Evolutionary conservation across 1,140 invertebrate species (phyloP).

Genomic region (Vanessa atalanta): DNA sequence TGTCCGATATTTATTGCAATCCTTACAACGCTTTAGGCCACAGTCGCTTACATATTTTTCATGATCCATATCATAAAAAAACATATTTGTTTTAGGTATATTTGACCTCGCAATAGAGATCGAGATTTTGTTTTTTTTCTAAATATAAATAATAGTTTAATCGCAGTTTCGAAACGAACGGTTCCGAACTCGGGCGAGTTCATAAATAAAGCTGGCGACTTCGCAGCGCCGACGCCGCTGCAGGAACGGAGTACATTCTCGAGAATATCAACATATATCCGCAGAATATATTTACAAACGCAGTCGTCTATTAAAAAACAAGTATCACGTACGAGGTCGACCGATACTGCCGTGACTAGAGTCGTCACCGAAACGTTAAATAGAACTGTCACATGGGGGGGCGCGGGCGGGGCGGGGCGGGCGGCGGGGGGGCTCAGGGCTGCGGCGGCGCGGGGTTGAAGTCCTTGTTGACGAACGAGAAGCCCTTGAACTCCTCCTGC

Average conservation of each 20-base stretch:
- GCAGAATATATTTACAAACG: conserved; percentile 1
- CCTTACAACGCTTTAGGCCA: not conserved
- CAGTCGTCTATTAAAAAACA: not conserved
- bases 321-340: not conserved
- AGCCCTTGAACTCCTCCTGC: conserved; percentile 98
- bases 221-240: too few species aligned
- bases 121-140: too few species aligned
- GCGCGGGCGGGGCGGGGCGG: conserved; percentile 1
- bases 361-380: not conserved
- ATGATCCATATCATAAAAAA: not conserved
- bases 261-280: not conserved
- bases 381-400: conserved; percentile 1
- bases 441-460: conserved; percentile 87
- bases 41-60: not conserved
- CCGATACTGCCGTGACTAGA: not conserved
- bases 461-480: conserved; percentile 97
- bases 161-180: too few species aligned
- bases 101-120: too few species aligned
- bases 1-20: not conserved
- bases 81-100: too few species aligned
- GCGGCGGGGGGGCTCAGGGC: conserved; percentile 51
- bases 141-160: too few species aligned
- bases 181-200: not conserved
- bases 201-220: not conserved
- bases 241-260: too few species aligned